Evolutionary conservation across 2,797 vertebrate species (phyloP).

Genomic region (Vultur gryphus): DNA sequence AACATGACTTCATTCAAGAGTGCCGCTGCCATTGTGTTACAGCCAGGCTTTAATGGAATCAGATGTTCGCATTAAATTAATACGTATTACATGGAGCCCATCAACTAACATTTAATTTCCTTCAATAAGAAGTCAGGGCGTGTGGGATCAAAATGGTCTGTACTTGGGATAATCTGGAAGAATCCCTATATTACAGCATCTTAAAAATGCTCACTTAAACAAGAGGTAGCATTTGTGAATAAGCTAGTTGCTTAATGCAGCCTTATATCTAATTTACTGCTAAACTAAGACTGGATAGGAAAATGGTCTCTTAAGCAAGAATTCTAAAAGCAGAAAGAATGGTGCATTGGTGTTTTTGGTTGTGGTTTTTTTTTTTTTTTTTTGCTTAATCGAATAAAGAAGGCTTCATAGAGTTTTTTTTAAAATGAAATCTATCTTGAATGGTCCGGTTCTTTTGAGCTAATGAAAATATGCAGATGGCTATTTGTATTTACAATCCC

Average conservation of each 20-base stretch:
- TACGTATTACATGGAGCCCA: slow-evolving; percentile 59
- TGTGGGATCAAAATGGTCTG: not conserved
- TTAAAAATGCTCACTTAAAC: not conserved
- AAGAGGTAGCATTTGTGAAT: not conserved
- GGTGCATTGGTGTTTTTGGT: not conserved
- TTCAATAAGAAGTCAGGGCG: not conserved
- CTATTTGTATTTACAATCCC: not conserved
- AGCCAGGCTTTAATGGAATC: slow-evolving; percentile 71
- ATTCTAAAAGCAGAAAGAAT: not conserved
- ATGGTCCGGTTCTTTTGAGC: not conserved
- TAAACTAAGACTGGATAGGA: not conserved
- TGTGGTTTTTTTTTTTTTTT: not conserved
- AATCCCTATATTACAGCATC: not conserved
- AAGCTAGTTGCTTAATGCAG: not conserved
- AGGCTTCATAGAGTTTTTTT: not conserved
- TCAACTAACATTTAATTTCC: slow-evolving; percentile 74
- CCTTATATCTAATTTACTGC: not conserved
- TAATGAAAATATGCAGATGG: not conserved
- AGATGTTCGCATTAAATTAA: slow-evolving; percentile 67
- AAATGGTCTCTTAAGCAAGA: not conserved
- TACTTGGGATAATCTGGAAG: not conserved
- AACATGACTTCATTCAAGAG: not conserved
- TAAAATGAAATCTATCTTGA: not conserved
- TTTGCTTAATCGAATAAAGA: not conserved
- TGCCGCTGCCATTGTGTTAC: not conserved